Percentiles rank a stretch among this genome's conserved stretches.
Evolutionary conservation across 2,113 vertebrate genomes (phyloP).

Genomic region (Elachura formosa): DNA sequence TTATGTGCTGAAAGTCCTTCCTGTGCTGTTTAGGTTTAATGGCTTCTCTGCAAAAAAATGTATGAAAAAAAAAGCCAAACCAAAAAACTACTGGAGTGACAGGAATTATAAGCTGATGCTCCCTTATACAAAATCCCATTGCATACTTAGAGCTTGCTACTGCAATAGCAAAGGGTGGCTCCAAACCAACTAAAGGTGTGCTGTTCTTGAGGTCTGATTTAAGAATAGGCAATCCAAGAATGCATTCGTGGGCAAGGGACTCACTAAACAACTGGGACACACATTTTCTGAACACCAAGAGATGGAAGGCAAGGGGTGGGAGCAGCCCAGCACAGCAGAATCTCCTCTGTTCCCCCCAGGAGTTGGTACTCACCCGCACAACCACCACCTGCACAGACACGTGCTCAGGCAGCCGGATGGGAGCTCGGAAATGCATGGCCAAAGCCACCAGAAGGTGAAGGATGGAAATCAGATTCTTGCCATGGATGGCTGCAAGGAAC

Average conservation of each 20-base stretch:
- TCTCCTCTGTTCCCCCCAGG: rapidly evolving
- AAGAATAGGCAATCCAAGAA: neutral
- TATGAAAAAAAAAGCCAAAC: neutral
- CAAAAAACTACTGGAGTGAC: neutral
- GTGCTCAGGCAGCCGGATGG: slow-evolving; percentile 90
- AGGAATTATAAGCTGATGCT: neutral
- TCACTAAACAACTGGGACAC: neutral
- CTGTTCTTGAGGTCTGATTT: neutral
- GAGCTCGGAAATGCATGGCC: slow-evolving; percentile 89
- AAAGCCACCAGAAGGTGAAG: slow-evolving; percentile 88
- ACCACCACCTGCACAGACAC: slow-evolving; percentile 90
- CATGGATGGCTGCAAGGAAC: slow-evolving; percentile 81
- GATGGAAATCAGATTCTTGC: slow-evolving; percentile 91
- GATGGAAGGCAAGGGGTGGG: rapidly evolving
- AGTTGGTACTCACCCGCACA: slow-evolving; percentile 78
- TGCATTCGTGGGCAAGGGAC: neutral
- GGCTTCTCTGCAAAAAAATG: neutral
- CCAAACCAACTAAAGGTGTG: neutral
- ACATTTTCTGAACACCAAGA: neutral
- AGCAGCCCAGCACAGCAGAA: neutral
- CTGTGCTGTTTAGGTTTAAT: neutral
- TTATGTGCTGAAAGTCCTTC: neutral
- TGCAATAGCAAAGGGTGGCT: neutral
- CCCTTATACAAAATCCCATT: neutral
- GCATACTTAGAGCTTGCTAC: neutral